Conservation (phyloP, 2,888 invertebrate species). For the Chloroclystis v-ata region DNA sequence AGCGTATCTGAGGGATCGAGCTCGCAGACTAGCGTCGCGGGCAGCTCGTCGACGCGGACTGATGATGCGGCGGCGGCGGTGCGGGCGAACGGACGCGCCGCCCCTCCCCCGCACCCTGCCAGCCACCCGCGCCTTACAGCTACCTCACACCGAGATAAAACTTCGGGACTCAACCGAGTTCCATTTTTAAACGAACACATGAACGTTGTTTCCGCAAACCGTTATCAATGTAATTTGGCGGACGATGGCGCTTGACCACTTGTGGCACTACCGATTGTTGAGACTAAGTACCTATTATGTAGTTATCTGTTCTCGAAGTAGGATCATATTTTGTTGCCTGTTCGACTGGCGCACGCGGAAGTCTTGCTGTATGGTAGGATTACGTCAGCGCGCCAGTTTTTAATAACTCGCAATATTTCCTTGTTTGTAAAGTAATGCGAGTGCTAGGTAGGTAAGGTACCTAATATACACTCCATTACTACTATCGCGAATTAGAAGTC, state of each 20-base stretch:
- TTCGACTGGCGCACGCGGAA: conserved; percentile 69
- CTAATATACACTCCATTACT: no score
- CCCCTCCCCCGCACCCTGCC: conserved; percentile 41
- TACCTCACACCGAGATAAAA: conserved; percentile 69
- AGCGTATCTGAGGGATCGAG: conserved; percentile 76
- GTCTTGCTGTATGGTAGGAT: conserved; percentile 58
- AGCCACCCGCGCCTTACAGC: conserved; percentile 31
- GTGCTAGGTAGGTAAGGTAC: no score
- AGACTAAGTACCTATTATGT: conserved; percentile 10
- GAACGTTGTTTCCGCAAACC: conserved; percentile 64
- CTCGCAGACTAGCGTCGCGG: conserved; percentile 71
- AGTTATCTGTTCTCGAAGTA: conserved; percentile 22
- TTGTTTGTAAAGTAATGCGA: conserved; percentile 57
- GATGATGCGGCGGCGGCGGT: conserved; percentile 66
- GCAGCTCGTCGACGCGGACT: conserved; percentile 74
- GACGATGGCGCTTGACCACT: conserved; percentile 36
- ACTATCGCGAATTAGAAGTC: no score
- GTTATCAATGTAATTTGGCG: conserved; percentile 51
- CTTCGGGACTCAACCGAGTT: conserved; percentile 70
- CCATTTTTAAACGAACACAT: conserved; percentile 65
- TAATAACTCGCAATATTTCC: conserved; percentile 73
- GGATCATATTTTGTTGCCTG: conserved; percentile 38
- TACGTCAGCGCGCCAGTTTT: conserved; percentile 75
- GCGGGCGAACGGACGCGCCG: conserved; percentile 72
- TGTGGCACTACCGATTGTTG: conserved; percentile 31